Conservation (phyloP, 2,113 vertebrate genomes). For the Saimiri boliviensis region DNA sequence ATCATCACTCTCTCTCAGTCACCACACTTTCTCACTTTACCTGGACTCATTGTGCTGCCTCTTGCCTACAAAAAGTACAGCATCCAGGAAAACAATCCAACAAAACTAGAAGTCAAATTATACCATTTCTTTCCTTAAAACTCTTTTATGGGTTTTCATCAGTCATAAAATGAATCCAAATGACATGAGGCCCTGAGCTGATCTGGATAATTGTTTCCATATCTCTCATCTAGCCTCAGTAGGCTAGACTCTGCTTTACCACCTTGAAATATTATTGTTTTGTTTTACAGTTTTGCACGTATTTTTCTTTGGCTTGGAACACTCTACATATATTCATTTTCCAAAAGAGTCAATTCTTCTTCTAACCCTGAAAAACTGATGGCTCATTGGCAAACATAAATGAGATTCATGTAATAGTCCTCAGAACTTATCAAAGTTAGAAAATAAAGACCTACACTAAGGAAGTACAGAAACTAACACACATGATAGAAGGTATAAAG, state of each 20-base stretch:
- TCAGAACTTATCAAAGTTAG: neutral
- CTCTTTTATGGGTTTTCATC: neutral
- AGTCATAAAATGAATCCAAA: neutral
- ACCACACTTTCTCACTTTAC: neutral
- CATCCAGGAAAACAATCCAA: neutral
- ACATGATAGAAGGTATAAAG: neutral
- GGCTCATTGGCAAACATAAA: neutral
- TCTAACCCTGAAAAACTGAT: neutral
- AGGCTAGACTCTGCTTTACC: too few relatives aligned
- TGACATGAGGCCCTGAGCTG: neutral
- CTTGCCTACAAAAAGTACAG: neutral
- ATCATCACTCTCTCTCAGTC: too few relatives aligned
- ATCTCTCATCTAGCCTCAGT: neutral
- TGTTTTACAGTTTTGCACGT: neutral
- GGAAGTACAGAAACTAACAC: neutral
- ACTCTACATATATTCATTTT: neutral
- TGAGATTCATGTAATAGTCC: neutral
- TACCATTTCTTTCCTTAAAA: neutral
- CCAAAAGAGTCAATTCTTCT: neutral
- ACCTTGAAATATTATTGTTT: neutral
- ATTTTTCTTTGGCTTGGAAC: neutral
- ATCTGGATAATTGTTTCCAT: neutral
- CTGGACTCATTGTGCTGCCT: neutral
- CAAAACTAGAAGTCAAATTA: neutral
- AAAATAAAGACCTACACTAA: neutral